Evolutionary conservation across 2,888 invertebrate species (phyloP), one percentile per base, ranked within the genome.

Genomic region (Agonopterix heracliana): DNA sequence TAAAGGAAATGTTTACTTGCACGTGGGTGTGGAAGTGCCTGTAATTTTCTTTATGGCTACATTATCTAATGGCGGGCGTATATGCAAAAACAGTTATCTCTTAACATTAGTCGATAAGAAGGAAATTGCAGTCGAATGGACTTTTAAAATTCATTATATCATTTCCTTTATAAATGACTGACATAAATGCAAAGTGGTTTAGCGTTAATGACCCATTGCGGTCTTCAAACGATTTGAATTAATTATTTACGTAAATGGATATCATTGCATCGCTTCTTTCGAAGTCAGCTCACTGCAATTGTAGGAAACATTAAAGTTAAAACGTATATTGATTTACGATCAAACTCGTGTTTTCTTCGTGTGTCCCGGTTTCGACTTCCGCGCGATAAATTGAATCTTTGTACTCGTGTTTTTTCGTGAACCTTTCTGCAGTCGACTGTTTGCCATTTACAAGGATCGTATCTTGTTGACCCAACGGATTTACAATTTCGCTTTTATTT

Each of bases 11-110:
- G 66, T 64, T 61, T 59, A 55, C 53, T 56, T 55, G 56, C 54
- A 60, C 55, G 63, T 64, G 61, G 60, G 64, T 58, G 63, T 64
- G 57, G 61, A 63, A 66, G 64, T 68, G 59, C 53, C 61, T 53
- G 63, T 61, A 73, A 76, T 75, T 74, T 78, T 70, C 71, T 74
- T 70, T 64, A 72, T 71, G 59, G 61, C 66, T 69, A 63, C 67
- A 70, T 72, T 71, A 72, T 65, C 65, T 74, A 73, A 74, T 72
- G 67, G 63, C 61, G 56, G 50, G 47, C 52, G 50, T 49, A 52
- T 57, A 65, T 64, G 68, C 68, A 72, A 72, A 71, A 76, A 73
- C 59, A 47, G 57, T 63, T 61, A 56, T 57, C 57, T 65, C 61
- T 61, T 64, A 64, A 62, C 59, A 54, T 43, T 41, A 36, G 51